A percentile compares a stretch with the other conserved stretches of the same genome.
These are phyloP conservation scores for Bradypus variegatus DNA, from an alignment of 2,797 vertebrate species.

Conservation along the genomic window DNA sequence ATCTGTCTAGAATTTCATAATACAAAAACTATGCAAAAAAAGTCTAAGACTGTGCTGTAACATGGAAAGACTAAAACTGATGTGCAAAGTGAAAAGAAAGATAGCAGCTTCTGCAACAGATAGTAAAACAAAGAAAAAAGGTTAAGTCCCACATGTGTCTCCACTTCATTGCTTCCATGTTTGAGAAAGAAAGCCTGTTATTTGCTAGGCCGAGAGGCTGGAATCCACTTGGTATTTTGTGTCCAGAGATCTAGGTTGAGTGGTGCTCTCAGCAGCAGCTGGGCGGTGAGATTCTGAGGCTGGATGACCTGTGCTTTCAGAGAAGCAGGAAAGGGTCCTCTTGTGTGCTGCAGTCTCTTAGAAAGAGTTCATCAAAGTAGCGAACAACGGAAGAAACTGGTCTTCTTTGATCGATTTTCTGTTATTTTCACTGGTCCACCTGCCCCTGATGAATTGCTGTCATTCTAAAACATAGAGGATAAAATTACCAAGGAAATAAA, in stretches of 20 bases:
- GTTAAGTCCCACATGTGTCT: constrained; percentile 71
- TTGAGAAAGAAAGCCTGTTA: constrained; percentile 71
- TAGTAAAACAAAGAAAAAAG: constrained; percentile 70
- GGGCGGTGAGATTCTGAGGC: constrained; percentile 73
- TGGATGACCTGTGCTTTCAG: constrained; percentile 78
- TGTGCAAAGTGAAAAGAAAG: constrained; percentile 76
- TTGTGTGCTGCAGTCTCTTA: constrained; percentile 79
- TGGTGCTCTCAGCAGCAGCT: constrained; percentile 79
- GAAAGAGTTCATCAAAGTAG: constrained; percentile 85
- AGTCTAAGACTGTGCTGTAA: constrained; percentile 67
- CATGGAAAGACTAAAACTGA: constrained; percentile 70
- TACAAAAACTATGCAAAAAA: constrained; percentile 65
- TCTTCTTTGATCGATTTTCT: constrained; percentile 94
- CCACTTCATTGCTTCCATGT: constrained; percentile 73
- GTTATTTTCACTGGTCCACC: constrained; percentile 96
- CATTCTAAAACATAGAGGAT: constrained; percentile 79
- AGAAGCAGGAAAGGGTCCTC: constrained; percentile 77
- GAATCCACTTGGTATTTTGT: constrained; percentile 66
- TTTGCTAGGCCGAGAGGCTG: constrained; percentile 66
- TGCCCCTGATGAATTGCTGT: constrained; percentile 82
- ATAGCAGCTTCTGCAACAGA: constrained; percentile 74
- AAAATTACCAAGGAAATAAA: constrained; percentile 31
- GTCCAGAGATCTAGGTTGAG: constrained; percentile 67
- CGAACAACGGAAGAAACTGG: constrained; percentile 93
- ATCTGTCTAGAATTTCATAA: no score